phyloP scores from a whole-genome alignment of 1,140 invertebrate species.

The Melitaea cinxia region DNA sequence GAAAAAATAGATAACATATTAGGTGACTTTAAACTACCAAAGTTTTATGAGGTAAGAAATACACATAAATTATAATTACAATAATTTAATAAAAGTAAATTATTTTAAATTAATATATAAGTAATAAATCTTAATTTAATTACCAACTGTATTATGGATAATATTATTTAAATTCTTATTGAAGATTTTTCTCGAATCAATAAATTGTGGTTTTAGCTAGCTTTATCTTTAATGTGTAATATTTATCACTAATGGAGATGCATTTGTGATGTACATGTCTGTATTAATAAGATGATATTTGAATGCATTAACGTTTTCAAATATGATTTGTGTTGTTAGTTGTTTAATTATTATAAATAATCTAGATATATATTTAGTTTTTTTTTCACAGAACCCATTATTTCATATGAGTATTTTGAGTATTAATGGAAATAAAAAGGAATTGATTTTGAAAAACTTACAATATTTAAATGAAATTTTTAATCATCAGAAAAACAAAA shows the following conservation, averaged over 20 bases:
- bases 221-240: too few relatives aligned
- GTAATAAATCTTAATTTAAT: too few relatives aligned
- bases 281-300: too few relatives aligned
- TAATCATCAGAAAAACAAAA: conserved; percentile 41
- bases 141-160: too few relatives aligned
- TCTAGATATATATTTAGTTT: conserved; percentile 6
- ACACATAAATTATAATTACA: not conserved
- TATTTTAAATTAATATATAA: too few relatives aligned
- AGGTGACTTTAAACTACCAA: conserved; percentile 85
- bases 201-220: too few relatives aligned
- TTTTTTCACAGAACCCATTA: conserved; percentile 84
- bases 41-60: conserved; percentile 57
- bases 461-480: conserved; percentile 55
- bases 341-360: not conserved
- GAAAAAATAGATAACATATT: conserved; percentile 83
- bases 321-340: not conserved
- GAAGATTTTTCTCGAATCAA: too few relatives aligned
- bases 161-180: too few relatives aligned
- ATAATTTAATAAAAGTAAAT: not conserved
- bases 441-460: conserved; percentile 64
- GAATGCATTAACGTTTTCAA: not conserved
- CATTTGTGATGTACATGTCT: too few relatives aligned
- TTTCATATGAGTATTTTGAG: conserved; percentile 88
- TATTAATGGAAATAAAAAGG: conserved; percentile 83
- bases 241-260: too few relatives aligned